Base-by-base conservation (phyloP, 2,797 vertebrate species). In the Diglossa cyanea region DNA sequence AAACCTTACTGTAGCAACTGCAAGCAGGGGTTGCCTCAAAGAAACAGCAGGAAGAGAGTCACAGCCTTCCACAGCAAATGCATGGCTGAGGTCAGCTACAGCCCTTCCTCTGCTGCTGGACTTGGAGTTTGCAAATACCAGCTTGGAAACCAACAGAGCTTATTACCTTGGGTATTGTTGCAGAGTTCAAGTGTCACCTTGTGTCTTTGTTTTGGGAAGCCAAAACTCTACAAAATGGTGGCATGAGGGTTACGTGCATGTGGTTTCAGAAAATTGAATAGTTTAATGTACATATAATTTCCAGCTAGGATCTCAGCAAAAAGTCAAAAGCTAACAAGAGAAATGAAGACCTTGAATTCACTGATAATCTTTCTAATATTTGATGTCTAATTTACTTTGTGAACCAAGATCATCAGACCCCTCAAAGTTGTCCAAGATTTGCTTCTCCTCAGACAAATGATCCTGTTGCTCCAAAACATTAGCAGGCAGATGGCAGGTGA, bases 401-500 rank as follows among this genome's bases (percentile, higher is more conserved):
- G 40, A 82, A 72, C 37, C 45, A 63, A 86, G 47, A 53, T 37
- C 17, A 35, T 39, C 28, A 42, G 47, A 58, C 26, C n/a, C 68
- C 42, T 87, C 61, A 63, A 51, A 86, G 70, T 45, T 71, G 68
- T 53, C 47, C 31, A 86, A 92, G 92, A 78, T 1, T 1, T 2
- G 0, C 40, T 84, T 86, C 58, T 96, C n/a, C 26, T 90, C 44
- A 62, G 73, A 93, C 81, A 95, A 93, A 97, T 94, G 86, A 83
- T 92, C 76, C 71, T 87, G 40, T 72, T 80, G 63, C 62, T 87
- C 83, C 44, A 92, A 73, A 55, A 87, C 68, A 61, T 96, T 95
- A 95, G 65, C 47, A 86, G 81, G 72, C 97, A 97, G 95, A 95
- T 95, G 97, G 97, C 72, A 87, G 66, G 72, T 91, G 96, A 96